Evolutionary conservation across 2,113 vertebrate genomes (phyloP), one percentile per base, ranked within the genome.

Genomic region (Petromus typicus): DNA sequence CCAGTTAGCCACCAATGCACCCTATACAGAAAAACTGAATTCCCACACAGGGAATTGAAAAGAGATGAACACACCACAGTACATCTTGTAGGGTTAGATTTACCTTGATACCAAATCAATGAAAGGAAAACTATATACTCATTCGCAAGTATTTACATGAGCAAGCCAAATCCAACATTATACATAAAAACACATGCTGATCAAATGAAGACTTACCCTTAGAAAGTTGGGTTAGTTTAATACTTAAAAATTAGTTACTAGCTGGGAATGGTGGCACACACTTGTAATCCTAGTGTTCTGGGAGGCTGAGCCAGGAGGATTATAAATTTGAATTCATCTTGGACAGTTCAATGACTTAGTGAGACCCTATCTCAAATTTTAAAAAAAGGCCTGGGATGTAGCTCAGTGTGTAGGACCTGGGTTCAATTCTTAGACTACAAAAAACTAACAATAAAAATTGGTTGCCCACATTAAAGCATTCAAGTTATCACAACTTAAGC

Each of bases 91-190:
- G 87, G 3, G 27, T 93, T 71, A 83, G 30, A 87, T 83, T 94
- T 90, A 51, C 56, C 45, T 43, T 51, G 63, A 86, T 18, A 86
- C 11, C 81, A 90, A 86, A 87, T 37, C 40, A 87, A 48, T 40
- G 66, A 91, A 54, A 75, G 83, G 32, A 87, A 45, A 95, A 93
- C 56, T 71, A 90, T 5, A 67, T 66, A 83, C 20, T 92, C 7
- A 81, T 22, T 87, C 25, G 66, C 3, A 12, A 90, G n/a, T 18
- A 73, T 48, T 34, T 12, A 91, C 34, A 73, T 90, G 22, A 64
- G 69, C 37, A 93, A 88, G 67, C 16, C 37, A 89, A 89, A 85
- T 64, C 7, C 63, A 61, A 75, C 32, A 57, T 30, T 27, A 83
- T 78, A 45, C 14, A 30, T 45, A 73, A 73, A 54, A 80, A 22